Conservation (phyloP, 2,113 vertebrate species). For the Lophius piscatorius region DNA sequence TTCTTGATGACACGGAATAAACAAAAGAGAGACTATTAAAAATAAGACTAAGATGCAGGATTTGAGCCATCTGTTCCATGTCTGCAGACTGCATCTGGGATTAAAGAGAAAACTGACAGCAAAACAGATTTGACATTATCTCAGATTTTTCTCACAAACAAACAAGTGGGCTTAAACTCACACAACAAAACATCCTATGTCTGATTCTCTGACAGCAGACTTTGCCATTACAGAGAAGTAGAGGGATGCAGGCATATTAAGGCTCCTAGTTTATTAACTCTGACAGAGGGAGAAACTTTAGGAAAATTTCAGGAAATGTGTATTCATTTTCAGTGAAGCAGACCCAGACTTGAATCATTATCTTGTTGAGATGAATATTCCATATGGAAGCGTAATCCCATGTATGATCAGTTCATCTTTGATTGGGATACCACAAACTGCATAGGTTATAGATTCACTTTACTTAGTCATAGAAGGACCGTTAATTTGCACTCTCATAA, state of each 20-base stretch:
- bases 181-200: neutral
- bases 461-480: neutral
- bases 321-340: slow-evolving; percentile 31
- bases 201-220: slow-evolving; percentile 26
- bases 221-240: neutral
- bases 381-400: slow-evolving; percentile 1
- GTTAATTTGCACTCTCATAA: slow-evolving; percentile 4
- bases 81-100: slow-evolving; percentile 36
- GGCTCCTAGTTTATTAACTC: slow-evolving; percentile 23
- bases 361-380: slow-evolving; percentile 1
- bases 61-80: slow-evolving; percentile 19
- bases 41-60: slow-evolving; percentile 65
- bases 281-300: slow-evolving; percentile 14
- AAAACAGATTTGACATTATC: slow-evolving; percentile 23
- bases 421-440: slow-evolving; percentile 46
- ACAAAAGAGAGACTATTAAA: slow-evolving; percentile 46
- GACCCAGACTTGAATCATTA: slow-evolving; percentile 1
- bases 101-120: slow-evolving; percentile 39
- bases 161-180: neutral
- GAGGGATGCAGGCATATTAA: slow-evolving; percentile 14
- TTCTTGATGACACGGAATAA: slow-evolving; percentile 52
- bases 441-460: slow-evolving; percentile 48
- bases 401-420: slow-evolving; percentile 15
- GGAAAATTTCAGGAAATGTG: slow-evolving; percentile 22
- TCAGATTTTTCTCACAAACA: neutral